Base-by-base conservation (phyloP, 1,140 invertebrate genomes). In the Macrocentrus cingulum region DNA sequence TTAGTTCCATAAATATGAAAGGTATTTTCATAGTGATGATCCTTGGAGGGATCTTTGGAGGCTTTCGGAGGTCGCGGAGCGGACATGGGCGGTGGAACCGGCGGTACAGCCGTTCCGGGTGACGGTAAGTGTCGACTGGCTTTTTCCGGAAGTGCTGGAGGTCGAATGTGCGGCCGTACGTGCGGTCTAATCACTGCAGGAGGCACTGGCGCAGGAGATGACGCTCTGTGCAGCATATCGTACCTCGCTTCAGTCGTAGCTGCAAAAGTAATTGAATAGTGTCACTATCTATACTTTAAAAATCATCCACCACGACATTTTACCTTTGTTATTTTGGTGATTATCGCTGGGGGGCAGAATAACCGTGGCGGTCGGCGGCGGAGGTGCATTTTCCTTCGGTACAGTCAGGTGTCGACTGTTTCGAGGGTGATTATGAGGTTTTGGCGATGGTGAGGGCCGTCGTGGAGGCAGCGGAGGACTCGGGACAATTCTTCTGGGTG, bases 391-490 rank as follows among this genome's bases (percentile, higher is more conserved):
- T 62, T 83, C 81, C 60, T 79, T 81, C 6, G 81, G 80, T 25
- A 82, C 80, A 1, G 74, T 75, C 1, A 82, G 59, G 45, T 81
- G 80, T 55, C 75, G 67, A 18, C 69, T 68, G 42, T 77, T 77
- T 56, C 72, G 64, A 1, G 66, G 41, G 22, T 74, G 71, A 57
- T 65, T 69, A 48, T 69, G 72, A 2, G 74, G 69, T 16, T 74
- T 74, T 0, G 76, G 76, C 2, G 74, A 77, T 0, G 87, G 86
- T 5, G 86, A 87, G 2, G 82, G 79, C 66, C 86, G 83, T 58
- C 87, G 72, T 9, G 87, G 87, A 50, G 87, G 86, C 23, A 90
- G 72, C 13, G 85, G 84, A 8, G 86, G 85, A 56, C 85, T 86
- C 29, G 76, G 73, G 5, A 72, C 71, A 9, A 76, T 72, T 54